Percentiles rank a stretch among this genome's conserved stretches.
Conservation (phyloP, 1,140 invertebrate genomes). For the Plodia interpunctella region DNA sequence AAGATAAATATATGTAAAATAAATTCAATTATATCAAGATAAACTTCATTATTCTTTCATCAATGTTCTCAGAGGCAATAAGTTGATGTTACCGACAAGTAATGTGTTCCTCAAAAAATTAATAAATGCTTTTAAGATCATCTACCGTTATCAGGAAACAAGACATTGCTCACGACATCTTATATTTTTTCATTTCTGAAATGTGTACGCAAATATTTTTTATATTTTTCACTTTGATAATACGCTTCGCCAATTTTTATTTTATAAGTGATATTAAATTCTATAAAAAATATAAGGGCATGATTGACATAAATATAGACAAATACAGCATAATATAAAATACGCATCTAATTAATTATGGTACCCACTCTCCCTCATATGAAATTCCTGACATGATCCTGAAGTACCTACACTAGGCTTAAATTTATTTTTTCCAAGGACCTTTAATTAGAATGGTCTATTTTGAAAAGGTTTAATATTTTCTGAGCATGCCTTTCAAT, state of each 20-base stretch:
- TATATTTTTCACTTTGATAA: background rate
- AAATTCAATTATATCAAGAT: no score
- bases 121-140: conserved; percentile 12
- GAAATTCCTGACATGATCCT: no score
- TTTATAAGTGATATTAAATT: background rate
- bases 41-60: background rate
- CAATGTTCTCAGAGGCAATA: background rate
- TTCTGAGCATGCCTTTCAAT: no score
- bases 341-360: background rate
- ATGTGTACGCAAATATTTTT: background rate
- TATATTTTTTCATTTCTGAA: background rate
- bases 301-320: background rate
- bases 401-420: no score
- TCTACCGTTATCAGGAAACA: background rate
- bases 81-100: background rate
- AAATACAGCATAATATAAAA: background rate
- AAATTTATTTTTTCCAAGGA: no score
- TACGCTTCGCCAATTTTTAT: background rate
- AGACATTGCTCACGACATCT: background rate
- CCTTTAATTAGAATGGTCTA: no score
- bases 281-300: background rate
- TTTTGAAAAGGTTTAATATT: no score
- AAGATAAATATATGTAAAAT: no score
- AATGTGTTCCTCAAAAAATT: background rate
- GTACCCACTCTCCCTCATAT: no score